Percentiles rank a stretch among this genome's conserved stretches.
Conservation (phyloP, 2,797 vertebrate genomes). For the Rallus crepitans region DNA sequence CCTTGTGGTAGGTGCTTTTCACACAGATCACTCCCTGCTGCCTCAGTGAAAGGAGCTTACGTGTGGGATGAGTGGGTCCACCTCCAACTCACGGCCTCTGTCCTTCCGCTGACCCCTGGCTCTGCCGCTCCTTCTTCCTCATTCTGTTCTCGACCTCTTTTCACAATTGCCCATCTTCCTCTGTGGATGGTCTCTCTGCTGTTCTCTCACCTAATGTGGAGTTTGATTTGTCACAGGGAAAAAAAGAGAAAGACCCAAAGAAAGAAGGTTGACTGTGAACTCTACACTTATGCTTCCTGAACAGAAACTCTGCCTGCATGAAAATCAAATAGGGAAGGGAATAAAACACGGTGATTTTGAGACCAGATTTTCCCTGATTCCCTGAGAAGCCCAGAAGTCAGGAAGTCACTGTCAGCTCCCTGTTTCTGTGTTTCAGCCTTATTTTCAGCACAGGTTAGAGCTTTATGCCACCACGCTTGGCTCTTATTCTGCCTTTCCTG, state of each 20-base stretch:
- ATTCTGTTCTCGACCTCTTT: slow-evolving; percentile 41
- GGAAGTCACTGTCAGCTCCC: slow-evolving; percentile 55
- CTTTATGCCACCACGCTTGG: slow-evolving; percentile 34
- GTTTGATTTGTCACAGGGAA: slow-evolving; percentile 45
- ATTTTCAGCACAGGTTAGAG: slow-evolving; percentile 53
- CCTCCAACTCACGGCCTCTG: slow-evolving; percentile 30
- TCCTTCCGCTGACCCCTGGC: background rate
- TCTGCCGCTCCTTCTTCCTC: slow-evolving; percentile 15
- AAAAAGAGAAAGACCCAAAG: background rate
- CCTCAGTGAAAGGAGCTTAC: slow-evolving; percentile 45
- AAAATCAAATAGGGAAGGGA: slow-evolving; percentile 53
- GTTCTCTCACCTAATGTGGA: slow-evolving; percentile 31
- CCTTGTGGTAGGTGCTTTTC: slow-evolving; percentile 55
- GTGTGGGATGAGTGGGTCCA: slow-evolving; percentile 54
- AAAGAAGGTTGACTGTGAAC: slow-evolving; percentile 20
- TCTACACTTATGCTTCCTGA: slow-evolving; percentile 37
- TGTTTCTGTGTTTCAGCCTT: slow-evolving; percentile 47
- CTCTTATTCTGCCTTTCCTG: slow-evolving; percentile 33
- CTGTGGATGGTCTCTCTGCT: slow-evolving; percentile 52
- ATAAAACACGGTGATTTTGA: slow-evolving; percentile 53
- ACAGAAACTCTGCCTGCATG: slow-evolving; percentile 47
- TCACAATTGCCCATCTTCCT: slow-evolving; percentile 53
- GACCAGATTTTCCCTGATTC: slow-evolving; percentile 38
- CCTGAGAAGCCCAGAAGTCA: slow-evolving; percentile 62
- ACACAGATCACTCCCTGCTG: background rate